phyloP scores from a whole-genome alignment of 92 coral and sea anemone species.

The Parazoanthus darwini region DNA sequence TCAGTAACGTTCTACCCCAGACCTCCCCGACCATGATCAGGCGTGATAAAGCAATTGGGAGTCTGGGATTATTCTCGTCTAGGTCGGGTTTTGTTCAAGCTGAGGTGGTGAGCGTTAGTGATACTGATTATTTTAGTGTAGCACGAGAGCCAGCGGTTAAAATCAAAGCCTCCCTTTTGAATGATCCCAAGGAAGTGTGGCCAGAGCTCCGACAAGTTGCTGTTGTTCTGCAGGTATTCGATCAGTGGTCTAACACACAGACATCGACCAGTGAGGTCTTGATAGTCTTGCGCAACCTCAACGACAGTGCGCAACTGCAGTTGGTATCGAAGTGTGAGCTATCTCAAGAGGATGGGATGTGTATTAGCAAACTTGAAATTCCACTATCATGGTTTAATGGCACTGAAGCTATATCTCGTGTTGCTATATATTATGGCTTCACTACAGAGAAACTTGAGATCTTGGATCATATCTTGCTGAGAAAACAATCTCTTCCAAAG shows the following conservation, averaged over 20 bases:
- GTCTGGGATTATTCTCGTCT: slow-evolving; percentile 43
- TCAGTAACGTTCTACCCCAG: slow-evolving; percentile 39
- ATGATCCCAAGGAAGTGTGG: slow-evolving; percentile 38
- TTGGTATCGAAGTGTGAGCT: slow-evolving; percentile 37
- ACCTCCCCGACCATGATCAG: slow-evolving; percentile 22
- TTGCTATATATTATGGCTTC: slow-evolving; percentile 41
- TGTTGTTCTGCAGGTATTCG: slow-evolving; percentile 49
- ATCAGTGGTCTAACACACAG: slow-evolving; percentile 27
- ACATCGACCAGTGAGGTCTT: slow-evolving; percentile 37
- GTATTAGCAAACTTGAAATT: slow-evolving; percentile 28
- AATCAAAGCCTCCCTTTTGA: slow-evolving; percentile 42
- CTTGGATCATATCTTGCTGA: slow-evolving; percentile 19
- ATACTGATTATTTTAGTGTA: slow-evolving; percentile 3
- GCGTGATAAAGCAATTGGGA: slow-evolving; percentile 13
- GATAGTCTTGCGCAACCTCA: slow-evolving; percentile 38
- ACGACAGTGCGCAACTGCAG: slow-evolving; percentile 26
- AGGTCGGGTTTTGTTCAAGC: slow-evolving; percentile 42
- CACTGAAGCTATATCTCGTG: neutral
- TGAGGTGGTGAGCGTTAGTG: slow-evolving; percentile 8
- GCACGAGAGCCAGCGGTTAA: slow-evolving; percentile 34
- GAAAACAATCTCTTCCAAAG: slow-evolving; percentile 3
- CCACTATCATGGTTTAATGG: slow-evolving; percentile 53
- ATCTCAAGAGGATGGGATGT: slow-evolving; percentile 40
- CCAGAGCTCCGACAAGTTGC: slow-evolving; percentile 44
- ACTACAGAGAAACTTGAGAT: slow-evolving; percentile 17